Base-by-base conservation (phyloP, 2,113 vertebrate species). In the Ictidomys tridecemlineatus region DNA sequence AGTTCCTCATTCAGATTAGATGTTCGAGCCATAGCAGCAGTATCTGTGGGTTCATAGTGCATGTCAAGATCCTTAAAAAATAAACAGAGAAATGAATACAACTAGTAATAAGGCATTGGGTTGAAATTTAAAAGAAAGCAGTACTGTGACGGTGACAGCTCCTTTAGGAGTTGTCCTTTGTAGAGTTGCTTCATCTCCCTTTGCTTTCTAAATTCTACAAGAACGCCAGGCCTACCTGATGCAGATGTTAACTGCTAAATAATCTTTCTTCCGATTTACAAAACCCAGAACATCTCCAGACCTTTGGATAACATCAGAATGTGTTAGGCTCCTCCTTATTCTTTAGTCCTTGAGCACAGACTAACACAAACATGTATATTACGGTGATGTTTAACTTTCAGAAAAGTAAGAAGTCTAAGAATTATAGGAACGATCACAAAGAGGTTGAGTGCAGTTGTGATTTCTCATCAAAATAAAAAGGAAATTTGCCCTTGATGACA, bases 1-100 rank as follows among this genome's bases (percentile, higher is more conserved):
- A 99, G 98, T 93, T 99, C 99, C 98, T 99, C 99, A 96, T 99
- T 99, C 79, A 99, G 99, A 97, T 99, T 99, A 78, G 99, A 99
- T 20, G 99, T 99, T 77, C 99, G 99, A 96, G 99, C 99, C 99
- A 99, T 99, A 0, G 99, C 99, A 84, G 99, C 99, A 69, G 99
- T 99, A 98, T 99, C 99, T 0, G 99, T 99, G 92, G 99, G 99
- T 98, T 99, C 99, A 72, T 99, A 99, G 67, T 99, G 99, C 99
- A 99, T 99, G 93, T 99, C 99, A 20, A 99, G 98, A 97, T 99
- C 99, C 99, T 99, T 26, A 61, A 90, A 51, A 56, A 70, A 39
- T 8, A 73, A 73, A 91, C 7, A 85, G 61, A 58, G 72, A 30
- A 56, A 0, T 80, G 20, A 86, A 24, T 63, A 39, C 2, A 94